Evolutionary conservation across 2,797 vertebrate species (phyloP), one percentile per base, ranked within the genome.

Genomic region (Orestias chungarensis): DNA sequence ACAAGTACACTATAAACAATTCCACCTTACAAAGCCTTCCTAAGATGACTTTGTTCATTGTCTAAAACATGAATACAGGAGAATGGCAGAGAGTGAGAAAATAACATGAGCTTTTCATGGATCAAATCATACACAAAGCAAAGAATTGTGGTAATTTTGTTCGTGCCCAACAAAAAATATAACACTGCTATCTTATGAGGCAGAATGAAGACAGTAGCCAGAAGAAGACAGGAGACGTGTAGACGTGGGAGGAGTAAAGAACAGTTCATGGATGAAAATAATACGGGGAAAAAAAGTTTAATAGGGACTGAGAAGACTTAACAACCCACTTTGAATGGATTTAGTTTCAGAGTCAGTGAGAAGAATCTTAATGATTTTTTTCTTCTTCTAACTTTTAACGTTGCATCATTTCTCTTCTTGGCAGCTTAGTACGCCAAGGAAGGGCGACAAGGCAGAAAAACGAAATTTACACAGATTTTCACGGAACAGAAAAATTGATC

Each of bases 251-350:
- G 31, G 20, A 33, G 23, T 62, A 7, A 62, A 40, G 35, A 62
- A 38, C 33, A 61, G 59, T 40, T 62, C 40, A 62, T 38, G 12
- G 35, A 40, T 62, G 35, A 40, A n/a, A 62, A 62, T 35, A 40
- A 62, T 62, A 20, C n/a, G n/a, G n/a, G n/a, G 59, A 23, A 62
- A 40, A 62, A 35, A 40, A 25, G 5, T 14, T 40, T 38, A 62
- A 62, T 4, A n/a, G n/a, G 23, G 59, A n/a, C 59, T 38, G 23
- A 62, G 25, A 25, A 40, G 20, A 40, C 59, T 62, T 62, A 25
- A 25, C 23, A 62, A 62, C 59, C 59, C 23, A 62, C 59, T 62
- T 33, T 38, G 59, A 62, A 62, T 62, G 59, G 35, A 62, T 62
- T 62, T 25, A n/a, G 23, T 40, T n/a, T 25, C 5, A 38, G 59